phyloP scores from a whole-genome alignment of 2,888 invertebrate genomes.

The Meandrusa payeni region DNA sequence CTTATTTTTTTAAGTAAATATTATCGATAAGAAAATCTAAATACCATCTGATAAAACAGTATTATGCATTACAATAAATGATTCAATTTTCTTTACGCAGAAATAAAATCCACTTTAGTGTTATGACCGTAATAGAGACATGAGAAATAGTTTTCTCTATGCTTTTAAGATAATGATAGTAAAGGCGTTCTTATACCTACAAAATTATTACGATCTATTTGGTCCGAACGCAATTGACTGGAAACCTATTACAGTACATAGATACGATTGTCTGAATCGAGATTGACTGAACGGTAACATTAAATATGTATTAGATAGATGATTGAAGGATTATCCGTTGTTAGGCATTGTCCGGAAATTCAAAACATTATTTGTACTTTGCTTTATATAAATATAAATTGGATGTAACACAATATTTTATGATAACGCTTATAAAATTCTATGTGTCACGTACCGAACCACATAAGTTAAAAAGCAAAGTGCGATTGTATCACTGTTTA shows the following conservation, averaged over 20 bases:
- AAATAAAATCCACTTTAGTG: conserved; percentile 38
- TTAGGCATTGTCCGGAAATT: not conserved
- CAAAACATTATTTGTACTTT: no score
- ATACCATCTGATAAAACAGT: no score
- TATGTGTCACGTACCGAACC: no score
- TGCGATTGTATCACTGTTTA: no score
- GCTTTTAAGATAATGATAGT: conserved; percentile 78
- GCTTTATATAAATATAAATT: no score
- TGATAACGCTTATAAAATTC: no score
- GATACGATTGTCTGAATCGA: conserved; percentile 66
- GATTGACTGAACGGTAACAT: conserved; percentile 43
- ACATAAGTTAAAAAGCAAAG: no score
- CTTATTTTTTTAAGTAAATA: no score
- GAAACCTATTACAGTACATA: conserved; percentile 37
- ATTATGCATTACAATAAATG: conserved; percentile 43
- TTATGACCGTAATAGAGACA: conserved; percentile 73
- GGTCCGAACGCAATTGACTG: conserved; percentile 34
- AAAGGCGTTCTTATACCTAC: conserved; percentile 78
- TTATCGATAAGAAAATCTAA: no score
- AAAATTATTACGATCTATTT: conserved; percentile 62
- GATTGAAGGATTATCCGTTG: conserved; percentile 10
- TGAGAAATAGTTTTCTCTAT: conserved; percentile 77
- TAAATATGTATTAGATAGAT: conserved; percentile 26
- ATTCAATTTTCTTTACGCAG: conserved; percentile 50
- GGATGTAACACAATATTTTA: no score